Evolutionary conservation across 2,797 vertebrate genomes (phyloP), one percentile per base, ranked within the genome.

Genomic region (Percopsis omiscomaycus): DNA sequence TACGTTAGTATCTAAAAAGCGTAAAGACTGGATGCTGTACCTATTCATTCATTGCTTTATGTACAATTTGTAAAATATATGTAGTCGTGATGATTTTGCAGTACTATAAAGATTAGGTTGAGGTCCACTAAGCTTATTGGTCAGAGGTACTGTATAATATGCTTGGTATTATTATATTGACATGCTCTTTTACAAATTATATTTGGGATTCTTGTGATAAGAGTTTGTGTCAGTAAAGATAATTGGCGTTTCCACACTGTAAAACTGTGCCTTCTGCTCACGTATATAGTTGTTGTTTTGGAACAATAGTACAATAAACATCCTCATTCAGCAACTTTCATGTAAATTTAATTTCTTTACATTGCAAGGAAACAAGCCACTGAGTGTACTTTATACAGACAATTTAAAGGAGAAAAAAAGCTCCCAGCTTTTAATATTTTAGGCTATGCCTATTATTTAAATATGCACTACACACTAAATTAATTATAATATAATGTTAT

Each of bases 301-400:
- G 61, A 63, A 48, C 29, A 61, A 44, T 45, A 54, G 5, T 44
- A 55, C 42, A 55, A 55, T 46, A 64, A 64, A 64, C 10, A 9
- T 54, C 42, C 14, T 64, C 27, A 48, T 30, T 64, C 13, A 55
- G 27, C 52, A 9, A 32, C 30, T 50, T 37, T 22, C 14, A 2
- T 51, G 0, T 56, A 2, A 30, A n/a, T n/a, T 22, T 22, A 22
- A 22, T 22, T 22, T 22, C 1, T 22, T 22, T 22, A 22, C 22
- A 22, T 22, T 22, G 22, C 22, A 22, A 22, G 22, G 1, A 22
- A 22, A 22, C 22, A 22, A 22, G 22, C 22, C 22, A 22, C 22
- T 22, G 22, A 22, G 22, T 22, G 22, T 22, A 22, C 22, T 22
- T 22, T 22, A 22, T 22, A 22, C 1, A 22, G 22, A 22, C 22